phyloP scores from a whole-genome alignment of 2,797 vertebrate species.

The Danio aesculapii region DNA sequence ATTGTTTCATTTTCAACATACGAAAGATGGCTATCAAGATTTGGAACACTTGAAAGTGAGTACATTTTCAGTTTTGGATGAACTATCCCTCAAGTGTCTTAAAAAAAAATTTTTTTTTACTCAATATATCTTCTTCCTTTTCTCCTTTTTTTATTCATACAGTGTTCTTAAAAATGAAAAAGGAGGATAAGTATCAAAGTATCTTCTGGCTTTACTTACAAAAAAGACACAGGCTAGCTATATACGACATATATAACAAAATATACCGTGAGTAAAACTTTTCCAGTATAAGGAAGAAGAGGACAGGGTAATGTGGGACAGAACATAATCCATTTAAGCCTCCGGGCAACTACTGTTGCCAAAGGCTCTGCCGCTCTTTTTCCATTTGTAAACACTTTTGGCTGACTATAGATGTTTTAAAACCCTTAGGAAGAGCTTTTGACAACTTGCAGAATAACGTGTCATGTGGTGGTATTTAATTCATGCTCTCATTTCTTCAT shows the following conservation, averaged over 20 bases:
- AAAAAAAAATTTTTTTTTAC: conserved; percentile 33
- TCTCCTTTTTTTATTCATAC: conserved; percentile 18
- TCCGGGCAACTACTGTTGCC: conserved; percentile 11
- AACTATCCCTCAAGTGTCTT: conserved; percentile 15
- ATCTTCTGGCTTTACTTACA: background rate
- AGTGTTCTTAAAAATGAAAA: background rate
- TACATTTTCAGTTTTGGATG: no score
- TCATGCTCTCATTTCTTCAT: conserved; percentile 34
- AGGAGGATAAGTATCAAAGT: background rate
- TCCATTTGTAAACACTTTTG: conserved; percentile 30
- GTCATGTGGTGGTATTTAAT: conserved; percentile 22
- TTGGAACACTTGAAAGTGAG: no score
- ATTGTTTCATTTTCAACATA: no score
- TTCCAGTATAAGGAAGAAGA: background rate
- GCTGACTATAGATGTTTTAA: conserved; percentile 30
- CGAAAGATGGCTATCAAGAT: no score
- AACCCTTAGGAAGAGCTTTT: conserved; percentile 20
- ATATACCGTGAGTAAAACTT: background rate
- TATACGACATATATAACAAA: conserved; percentile 1
- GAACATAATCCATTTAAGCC: conserved; percentile 17
- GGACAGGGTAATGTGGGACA: conserved; percentile 13
- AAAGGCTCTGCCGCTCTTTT: conserved; percentile 17
- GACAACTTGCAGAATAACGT: conserved; percentile 35
- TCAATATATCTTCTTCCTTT: conserved; percentile 18
- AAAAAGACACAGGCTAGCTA: background rate